Conservation (phyloP, 1,140 invertebrate genomes). For the Halesus radiatus region DNA sequence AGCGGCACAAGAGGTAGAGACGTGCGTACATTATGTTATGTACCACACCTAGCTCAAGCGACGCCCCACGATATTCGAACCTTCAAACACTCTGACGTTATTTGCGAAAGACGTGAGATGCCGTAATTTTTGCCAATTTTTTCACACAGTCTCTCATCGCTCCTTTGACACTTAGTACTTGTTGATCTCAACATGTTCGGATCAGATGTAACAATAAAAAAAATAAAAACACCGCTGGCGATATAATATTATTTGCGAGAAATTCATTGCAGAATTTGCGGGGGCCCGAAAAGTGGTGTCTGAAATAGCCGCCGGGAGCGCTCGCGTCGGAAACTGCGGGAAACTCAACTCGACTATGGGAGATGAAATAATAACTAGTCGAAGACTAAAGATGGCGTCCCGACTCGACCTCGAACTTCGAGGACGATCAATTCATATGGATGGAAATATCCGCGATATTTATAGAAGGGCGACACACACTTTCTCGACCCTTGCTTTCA, state of each 20-base stretch:
- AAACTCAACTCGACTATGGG: neutral
- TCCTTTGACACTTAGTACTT: neutral
- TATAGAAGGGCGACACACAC: conserved; percentile 8
- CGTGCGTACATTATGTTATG: no score
- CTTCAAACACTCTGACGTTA: no score
- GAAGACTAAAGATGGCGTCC: conserved; percentile 2
- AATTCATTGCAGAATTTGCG: neutral
- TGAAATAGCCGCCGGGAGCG: conserved; percentile 15
- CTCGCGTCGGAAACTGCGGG: neutral
- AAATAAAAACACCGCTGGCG: neutral
- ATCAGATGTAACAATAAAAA: conserved; percentile 24
- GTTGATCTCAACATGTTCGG: neutral
- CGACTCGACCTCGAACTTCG: conserved; percentile 29
- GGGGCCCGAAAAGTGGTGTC: neutral
- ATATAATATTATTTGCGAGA: conserved; percentile 1
- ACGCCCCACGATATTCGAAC: no score
- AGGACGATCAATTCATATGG: conserved; percentile 23
- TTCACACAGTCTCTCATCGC: neutral
- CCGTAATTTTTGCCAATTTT: conserved; percentile 2
- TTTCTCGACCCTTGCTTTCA: neutral
- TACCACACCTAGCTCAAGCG: no score
- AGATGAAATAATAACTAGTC: neutral
- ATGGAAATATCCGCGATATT: conserved; percentile 12
- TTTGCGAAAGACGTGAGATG: no score
- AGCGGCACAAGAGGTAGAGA: no score